Base-by-base conservation (phyloP, 92 coral and sea anemone genomes). In the Phenganax subtilis region DNA sequence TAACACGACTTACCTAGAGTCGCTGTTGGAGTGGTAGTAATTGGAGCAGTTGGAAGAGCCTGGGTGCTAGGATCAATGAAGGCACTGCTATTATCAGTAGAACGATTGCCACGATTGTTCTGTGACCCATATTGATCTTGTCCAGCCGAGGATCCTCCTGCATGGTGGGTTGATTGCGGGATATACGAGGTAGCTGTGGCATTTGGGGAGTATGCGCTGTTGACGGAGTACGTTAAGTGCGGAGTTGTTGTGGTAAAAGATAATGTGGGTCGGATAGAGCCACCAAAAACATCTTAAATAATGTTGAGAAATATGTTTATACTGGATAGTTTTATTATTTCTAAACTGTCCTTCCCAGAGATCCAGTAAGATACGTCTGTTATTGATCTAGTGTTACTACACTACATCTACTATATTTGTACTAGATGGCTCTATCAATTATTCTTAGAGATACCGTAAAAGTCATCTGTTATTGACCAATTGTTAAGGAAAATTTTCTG, bases 21-120 rank as follows among this genome's bases (percentile, higher is more conserved):
- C n/a, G 81, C 53, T 53, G 68, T 66, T 3, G 81, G 81, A 8
- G 81, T 76, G 6, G 67, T 76, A 5, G 81, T 76, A 8, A 54
- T 16, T 8, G 68, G 62, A 54, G 81, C 71, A 69, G 10, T 54
- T 27, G 12, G 51, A 17, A 51, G 1, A 29, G 51, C 9, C 51
- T 51, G 9, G 52, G 74, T 25, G 52, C 74, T 29, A 29, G 10
- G 3, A 54, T 30, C 51, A 69, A 1, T 44, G 10, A 44, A 28
- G 71, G 25, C 17, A 65, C 71, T 28, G 10, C 47, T 37, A 37
- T 37, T 37, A 37, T 37, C 47, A 37, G 47, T 37, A 37, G 47
- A 37, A 37, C 3, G 47, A 37, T 37, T 37, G 47, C 47, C 47
- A 5, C 47, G 47, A 5, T 37, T 37, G 47, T 37, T 2, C 47